Evolutionary conservation across 2,888 invertebrate species (phyloP), one percentile per base, ranked within the genome.

Genomic region (Agrochola lychnidis): DNA sequence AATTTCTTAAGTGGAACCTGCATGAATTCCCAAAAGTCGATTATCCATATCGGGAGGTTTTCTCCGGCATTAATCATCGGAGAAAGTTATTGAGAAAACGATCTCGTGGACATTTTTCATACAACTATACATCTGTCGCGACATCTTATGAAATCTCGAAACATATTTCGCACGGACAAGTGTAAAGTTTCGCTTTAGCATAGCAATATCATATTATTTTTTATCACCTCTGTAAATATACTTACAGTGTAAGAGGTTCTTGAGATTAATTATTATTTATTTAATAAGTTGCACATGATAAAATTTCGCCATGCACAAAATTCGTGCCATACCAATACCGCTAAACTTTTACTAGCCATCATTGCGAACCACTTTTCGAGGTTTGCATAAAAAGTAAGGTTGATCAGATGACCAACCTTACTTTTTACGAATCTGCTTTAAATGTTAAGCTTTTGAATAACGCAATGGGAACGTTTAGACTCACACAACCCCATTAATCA

Each of bases 11-110:
- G 63, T 36, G 42, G 66, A 78, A 51, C 53, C 30, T 62, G 70
- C 51, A 73, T 81, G 22, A 42, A 62, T 75, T 73, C 59, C 80
- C 76, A 82, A 88, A 88, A 88, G 72, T 70, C 22, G 78, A 64
- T 45, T 76, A 57, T 70, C 88, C 87, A 76, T 88, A 78, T 75
- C 25, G 42, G 84, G 84, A 80, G 30, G 57, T 62, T 63, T 42
- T 51, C 70, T 64, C 36, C 73, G 45, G 61, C 70, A 83, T 84
- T 75, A 80, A 78, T 78, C 71, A 78, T 51, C 40, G 19, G 88
- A 70, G 88, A 87, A 88, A 87, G 88, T 86, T 66, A 79, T 77
- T 72, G 76, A 71, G 82, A 81, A 83, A 86, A 70, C 70, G 68
- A 74, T 66, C 61, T 62, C 59, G 19, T 76, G 70, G 57, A 57